phyloP scores from a whole-genome alignment of 2,888 invertebrate species.

The Eudemis profundana region DNA sequence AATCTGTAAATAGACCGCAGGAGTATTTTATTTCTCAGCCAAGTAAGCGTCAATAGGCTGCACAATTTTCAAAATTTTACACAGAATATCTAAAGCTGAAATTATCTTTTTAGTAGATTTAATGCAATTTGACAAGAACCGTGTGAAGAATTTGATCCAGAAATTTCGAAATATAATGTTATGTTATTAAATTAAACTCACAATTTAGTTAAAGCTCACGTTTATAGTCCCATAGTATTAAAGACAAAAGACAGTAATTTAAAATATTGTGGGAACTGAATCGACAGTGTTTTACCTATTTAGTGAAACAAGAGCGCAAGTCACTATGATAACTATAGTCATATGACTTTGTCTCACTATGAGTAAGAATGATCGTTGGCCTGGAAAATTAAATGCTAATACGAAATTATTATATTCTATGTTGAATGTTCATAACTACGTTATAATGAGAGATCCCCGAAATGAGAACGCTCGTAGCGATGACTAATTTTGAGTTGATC shows the following conservation, averaged over 20 bases:
- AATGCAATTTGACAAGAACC: conserved; percentile 28
- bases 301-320: neutral
- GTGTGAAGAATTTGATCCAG: conserved; percentile 32
- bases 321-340: neutral
- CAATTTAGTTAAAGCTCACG: conserved; percentile 30
- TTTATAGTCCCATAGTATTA: conserved; percentile 40
- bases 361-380: conserved; percentile 61
- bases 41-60: no score
- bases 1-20: no score
- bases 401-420: conserved; percentile 77
- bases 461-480: conserved; percentile 78
- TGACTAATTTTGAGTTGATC: conserved; percentile 70
- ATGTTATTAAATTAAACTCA: conserved; percentile 38
- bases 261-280: conserved; percentile 66
- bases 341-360: neutral
- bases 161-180: conserved; percentile 30
- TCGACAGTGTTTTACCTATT: conserved; percentile 55
- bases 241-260: conserved; percentile 63
- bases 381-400: conserved; percentile 84
- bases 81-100: neutral
- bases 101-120: conserved; percentile 20
- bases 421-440: conserved; percentile 77
- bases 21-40: no score
- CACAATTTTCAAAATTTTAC: neutral
- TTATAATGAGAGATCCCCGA: conserved; percentile 74